These are phyloP conservation scores for Regulus satrapa DNA, from an alignment of 2,113 vertebrate species.

Conservation along the genomic window DNA sequence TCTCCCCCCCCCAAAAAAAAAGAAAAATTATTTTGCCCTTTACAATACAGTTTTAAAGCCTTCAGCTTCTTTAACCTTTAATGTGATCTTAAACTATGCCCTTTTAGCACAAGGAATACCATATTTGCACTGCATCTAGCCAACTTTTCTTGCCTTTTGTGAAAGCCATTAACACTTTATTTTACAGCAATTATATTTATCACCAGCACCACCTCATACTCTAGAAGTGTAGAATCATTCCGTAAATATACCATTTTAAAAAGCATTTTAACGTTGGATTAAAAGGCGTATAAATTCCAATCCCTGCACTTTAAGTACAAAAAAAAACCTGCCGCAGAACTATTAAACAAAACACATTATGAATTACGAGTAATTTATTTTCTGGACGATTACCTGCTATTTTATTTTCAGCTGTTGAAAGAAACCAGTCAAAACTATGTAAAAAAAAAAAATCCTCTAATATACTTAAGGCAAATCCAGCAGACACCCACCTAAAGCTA, in stretches of 20 bases:
- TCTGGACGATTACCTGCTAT: neutral
- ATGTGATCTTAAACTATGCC: constrained; percentile 5
- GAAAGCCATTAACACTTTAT: neutral
- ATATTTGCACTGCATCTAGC: neutral
- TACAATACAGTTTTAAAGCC: constrained; percentile 11
- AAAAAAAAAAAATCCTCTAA: neutral
- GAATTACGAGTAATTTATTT: neutral
- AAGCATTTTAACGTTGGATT: neutral
- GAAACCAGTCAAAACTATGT: neutral
- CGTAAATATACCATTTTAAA: neutral
- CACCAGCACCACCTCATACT: neutral
- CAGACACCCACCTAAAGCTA: constrained; percentile 24
- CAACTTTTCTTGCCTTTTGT: neutral
- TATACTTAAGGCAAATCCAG: neutral
- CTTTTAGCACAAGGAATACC: neutral
- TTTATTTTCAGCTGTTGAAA: neutral
- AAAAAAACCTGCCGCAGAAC: neutral
- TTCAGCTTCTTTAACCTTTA: constrained; percentile 41
- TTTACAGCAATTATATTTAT: neutral
- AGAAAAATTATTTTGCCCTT: no score
- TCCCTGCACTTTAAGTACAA: neutral
- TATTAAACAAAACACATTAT: neutral
- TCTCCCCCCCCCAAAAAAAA: no score
- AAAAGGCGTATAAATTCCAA: neutral
- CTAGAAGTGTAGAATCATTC: neutral